Evolutionary conservation across 2,113 vertebrate genomes (phyloP), one percentile per base, ranked within the genome.

Genomic region (Ictalurus furcatus): DNA sequence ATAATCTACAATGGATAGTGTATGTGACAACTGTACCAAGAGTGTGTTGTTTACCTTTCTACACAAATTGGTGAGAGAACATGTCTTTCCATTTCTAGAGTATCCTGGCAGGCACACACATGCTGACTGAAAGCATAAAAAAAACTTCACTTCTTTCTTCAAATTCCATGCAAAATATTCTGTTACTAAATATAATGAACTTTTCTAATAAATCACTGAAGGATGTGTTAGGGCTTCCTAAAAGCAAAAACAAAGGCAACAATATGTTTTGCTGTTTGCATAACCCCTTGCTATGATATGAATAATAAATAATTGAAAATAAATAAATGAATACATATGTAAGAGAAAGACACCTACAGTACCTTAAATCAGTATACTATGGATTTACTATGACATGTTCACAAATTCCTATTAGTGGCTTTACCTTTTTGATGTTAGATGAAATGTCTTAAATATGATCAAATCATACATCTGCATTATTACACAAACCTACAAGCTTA

Each of bases 71-170:
- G 97, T 95, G 14, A 95, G 92, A 0, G 88, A 91, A 92, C 98
- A 99, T 74, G 0, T 92, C 89, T 93, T 96, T 71, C 98, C 98
- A 3, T 97, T 93, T 14, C 97, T 97, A 0, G 93, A 93, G 92
- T 96, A 98, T 5, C 94, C 95, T 0, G 92, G 92, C 37, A 94
- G 90, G 91, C 98, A 99, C 89, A 94, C 94, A 34, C 98, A 99
- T 16, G 88, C 94, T 0, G 96, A 96, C 98, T 99, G 90, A 84
- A 90, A 63, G 81, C 34, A 90, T 30, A 82, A 73, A n/a, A 13
- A 74, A 63, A 44, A 17, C 71, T 21, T 40, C 73, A 48, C 8
- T 44, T 19, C 30, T 40, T 74, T 74, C 16, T 74, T 40, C 34
- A 44, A 44, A 9, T 37, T 19, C 19, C 6, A 21, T 74, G 34